A percentile compares a stretch with the other conserved stretches of the same genome.
Evolutionary conservation across 1,140 invertebrate species (phyloP).

Genomic region (Listronotus bonariensis): DNA sequence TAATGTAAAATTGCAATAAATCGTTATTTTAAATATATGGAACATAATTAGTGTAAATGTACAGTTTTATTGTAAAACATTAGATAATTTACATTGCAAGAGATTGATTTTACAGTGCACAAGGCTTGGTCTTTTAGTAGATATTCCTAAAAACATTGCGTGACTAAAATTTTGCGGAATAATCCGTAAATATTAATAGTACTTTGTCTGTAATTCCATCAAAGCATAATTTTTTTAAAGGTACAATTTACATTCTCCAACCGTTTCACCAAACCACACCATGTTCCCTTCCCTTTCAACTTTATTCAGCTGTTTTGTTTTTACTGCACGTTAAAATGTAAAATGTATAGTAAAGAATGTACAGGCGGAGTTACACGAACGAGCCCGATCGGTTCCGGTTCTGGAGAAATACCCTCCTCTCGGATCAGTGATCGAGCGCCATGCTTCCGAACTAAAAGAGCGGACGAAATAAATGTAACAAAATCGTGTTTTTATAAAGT

Average conservation of each 20-base stretch:
- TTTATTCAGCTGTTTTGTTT: slow-evolving; percentile 33
- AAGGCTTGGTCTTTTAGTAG: no score
- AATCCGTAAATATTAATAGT: no score
- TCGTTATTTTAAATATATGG: no score
- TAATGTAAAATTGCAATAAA: no score
- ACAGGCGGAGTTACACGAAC: slow-evolving; percentile 33
- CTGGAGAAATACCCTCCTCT: slow-evolving; percentile 33
- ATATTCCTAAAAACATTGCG: no score
- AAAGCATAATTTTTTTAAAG: background rate
- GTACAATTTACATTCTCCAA: background rate
- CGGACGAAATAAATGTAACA: background rate
- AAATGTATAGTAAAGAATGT: slow-evolving; percentile 26
- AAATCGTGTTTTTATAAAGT: slow-evolving; percentile 9
- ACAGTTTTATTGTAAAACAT: no score
- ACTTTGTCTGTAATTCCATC: no score
- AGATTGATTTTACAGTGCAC: no score
- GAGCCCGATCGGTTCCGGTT: slow-evolving; percentile 29
- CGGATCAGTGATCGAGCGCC: slow-evolving; percentile 34
- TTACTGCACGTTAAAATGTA: slow-evolving; percentile 25
- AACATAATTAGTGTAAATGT: no score
- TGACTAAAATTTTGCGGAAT: no score
- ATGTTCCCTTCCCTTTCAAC: slow-evolving; percentile 16
- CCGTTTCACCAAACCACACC: slow-evolving; percentile 6
- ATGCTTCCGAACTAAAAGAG: slow-evolving; percentile 27
- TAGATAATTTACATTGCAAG: no score